Percentiles rank a stretch among this genome's conserved stretches.
phyloP scores from a whole-genome alignment of 2,888 invertebrate genomes.

The Marasmarcha lunaedactyla region DNA sequence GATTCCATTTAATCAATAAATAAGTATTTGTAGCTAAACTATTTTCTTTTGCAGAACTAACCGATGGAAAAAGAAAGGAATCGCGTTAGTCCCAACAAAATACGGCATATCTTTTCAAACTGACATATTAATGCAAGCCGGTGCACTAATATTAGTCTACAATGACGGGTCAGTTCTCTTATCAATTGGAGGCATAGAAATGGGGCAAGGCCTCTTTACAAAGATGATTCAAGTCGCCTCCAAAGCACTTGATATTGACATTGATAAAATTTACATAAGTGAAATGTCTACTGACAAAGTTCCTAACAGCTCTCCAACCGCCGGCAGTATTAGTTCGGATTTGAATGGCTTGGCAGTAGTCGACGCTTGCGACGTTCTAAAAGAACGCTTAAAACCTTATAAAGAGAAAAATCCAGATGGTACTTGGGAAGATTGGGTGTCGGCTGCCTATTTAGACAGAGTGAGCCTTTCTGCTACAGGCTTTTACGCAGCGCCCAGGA shows the following conservation, averaged over 20 bases:
- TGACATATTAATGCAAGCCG: constrained; percentile 78
- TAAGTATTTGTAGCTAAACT: too few species aligned
- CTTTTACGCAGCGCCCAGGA: constrained; percentile 76
- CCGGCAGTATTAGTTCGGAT: constrained; percentile 83
- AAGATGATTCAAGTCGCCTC: constrained; percentile 90
- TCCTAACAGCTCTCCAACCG: constrained; percentile 84
- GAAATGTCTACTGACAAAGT: constrained; percentile 86
- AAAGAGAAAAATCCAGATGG: constrained; percentile 75
- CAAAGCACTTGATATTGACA: constrained; percentile 71
- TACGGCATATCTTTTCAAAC: constrained; percentile 81
- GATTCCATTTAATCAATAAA: too few species aligned
- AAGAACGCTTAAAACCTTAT: constrained; percentile 75
- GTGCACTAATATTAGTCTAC: constrained; percentile 83
- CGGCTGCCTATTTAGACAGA: constrained; percentile 75
- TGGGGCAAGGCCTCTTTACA: constrained; percentile 92
- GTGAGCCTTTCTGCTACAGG: constrained; percentile 81
- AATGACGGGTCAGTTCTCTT: constrained; percentile 83
- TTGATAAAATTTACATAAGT: constrained; percentile 75
- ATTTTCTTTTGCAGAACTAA: constrained; percentile 60
- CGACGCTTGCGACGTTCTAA: constrained; percentile 77
- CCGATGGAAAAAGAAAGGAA: constrained; percentile 82
- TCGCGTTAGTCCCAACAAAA: constrained; percentile 79
- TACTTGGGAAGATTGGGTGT: constrained; percentile 85
- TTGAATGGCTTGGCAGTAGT: constrained; percentile 85
- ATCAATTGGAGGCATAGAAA: constrained; percentile 87